phyloP scores from a whole-genome alignment of 2,797 vertebrate species.

The Enteromius paludinosus region DNA sequence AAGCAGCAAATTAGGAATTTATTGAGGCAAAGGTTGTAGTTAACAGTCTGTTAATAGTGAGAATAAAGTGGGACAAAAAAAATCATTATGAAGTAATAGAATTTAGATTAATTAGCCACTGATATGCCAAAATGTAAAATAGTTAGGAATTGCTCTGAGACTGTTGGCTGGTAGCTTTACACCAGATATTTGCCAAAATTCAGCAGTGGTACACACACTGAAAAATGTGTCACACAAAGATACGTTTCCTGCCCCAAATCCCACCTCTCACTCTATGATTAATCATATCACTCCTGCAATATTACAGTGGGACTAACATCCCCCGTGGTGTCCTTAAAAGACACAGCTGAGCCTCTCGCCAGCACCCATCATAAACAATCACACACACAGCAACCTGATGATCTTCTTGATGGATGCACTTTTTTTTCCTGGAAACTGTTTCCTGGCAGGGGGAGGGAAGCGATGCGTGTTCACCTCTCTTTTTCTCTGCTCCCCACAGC shows the following conservation, averaged over 20 bases:
- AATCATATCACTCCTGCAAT: conserved; percentile 63
- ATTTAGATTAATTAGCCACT: neutral
- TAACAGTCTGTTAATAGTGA: neutral
- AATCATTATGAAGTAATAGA: neutral
- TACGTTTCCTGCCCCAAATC: conserved; percentile 34
- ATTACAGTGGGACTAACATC: conserved; percentile 61
- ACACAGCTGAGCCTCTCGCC: conserved; percentile 37
- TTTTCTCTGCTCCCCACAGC: conserved; percentile 74
- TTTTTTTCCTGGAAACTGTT: conserved; percentile 26
- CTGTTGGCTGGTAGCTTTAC: neutral
- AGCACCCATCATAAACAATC: conserved; percentile 60
- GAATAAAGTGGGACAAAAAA: neutral
- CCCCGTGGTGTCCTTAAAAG: conserved; percentile 33
- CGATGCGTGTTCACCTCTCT: conserved; percentile 23
- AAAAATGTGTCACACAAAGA: conserved; percentile 33
- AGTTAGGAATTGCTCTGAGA: neutral
- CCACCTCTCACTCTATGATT: conserved; percentile 64
- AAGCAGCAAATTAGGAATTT: neutral
- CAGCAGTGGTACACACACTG: conserved; percentile 28
- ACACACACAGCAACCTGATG: conserved; percentile 29
- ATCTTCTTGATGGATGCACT: conserved; percentile 29
- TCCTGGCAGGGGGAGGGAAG: neutral
- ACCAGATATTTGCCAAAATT: conserved; percentile 3
- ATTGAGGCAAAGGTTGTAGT: neutral
- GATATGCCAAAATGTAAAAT: neutral